Conservation (phyloP, 2,113 vertebrate genomes). For the Amblyopsis rosae region DNA sequence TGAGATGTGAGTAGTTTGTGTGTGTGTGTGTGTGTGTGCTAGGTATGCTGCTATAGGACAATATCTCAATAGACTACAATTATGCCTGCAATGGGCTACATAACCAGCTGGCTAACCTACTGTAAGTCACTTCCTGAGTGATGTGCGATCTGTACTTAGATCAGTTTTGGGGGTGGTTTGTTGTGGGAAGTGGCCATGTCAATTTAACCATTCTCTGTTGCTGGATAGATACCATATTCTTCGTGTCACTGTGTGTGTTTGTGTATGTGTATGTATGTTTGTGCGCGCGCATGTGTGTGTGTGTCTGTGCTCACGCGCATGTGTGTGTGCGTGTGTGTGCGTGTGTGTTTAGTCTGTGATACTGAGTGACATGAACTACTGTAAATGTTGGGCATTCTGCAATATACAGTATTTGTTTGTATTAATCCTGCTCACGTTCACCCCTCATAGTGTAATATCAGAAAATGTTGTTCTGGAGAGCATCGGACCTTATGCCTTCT, state of each 20-base stretch:
- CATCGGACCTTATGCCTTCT: conserved; percentile 67
- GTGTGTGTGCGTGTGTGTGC: background rate
- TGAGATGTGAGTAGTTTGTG: conserved; percentile 44
- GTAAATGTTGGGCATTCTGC: conserved; percentile 17
- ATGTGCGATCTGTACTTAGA: no score
- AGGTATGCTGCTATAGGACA: no score
- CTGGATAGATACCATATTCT: background rate
- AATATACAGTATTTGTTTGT: background rate
- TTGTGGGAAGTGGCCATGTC: background rate
- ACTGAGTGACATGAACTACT: conserved; percentile 36
- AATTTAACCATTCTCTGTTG: background rate
- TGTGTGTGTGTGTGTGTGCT: background rate
- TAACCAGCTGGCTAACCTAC: no score
- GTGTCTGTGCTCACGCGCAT: no score
- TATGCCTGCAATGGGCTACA: no score
- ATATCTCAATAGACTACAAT: no score
- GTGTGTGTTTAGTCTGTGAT: conserved; percentile 51
- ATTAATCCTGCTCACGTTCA: conserved; percentile 14
- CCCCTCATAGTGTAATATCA: conserved; percentile 58
- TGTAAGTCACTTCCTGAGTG: no score
- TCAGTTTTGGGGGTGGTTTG: no score
- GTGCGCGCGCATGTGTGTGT: background rate
- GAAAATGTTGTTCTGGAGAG: conserved; percentile 60
- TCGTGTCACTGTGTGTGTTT: background rate
- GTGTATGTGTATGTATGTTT: background rate